These are phyloP conservation scores for Nycticryphes semicollaris DNA, from an alignment of 2,113 vertebrate genomes.

Conservation along the genomic window DNA sequence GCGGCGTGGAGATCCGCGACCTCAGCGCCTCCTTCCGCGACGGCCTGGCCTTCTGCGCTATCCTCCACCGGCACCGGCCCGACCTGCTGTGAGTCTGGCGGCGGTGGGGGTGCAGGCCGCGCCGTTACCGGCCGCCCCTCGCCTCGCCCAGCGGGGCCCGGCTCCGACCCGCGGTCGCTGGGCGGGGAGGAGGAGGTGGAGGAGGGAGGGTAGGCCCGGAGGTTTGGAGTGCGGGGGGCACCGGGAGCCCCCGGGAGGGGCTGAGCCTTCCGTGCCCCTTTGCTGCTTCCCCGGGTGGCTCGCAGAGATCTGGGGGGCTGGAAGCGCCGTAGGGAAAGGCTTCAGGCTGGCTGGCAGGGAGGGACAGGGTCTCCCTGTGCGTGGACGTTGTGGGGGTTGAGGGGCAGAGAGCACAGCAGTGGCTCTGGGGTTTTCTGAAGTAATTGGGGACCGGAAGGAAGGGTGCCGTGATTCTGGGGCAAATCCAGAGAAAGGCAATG, in stretches of 20 bases:
- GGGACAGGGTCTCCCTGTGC: background rate
- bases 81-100: constrained; percentile 89
- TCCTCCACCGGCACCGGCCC: constrained; percentile 92
- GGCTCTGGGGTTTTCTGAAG: fast-evolving
- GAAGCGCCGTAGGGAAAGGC: background rate
- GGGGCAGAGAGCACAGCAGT: background rate
- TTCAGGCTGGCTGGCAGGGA: background rate
- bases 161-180: background rate
- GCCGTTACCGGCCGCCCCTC: background rate
- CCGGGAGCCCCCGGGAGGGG: background rate
- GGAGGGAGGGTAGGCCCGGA: too few species aligned
- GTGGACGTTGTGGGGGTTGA: fast-evolving
- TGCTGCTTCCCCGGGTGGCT: background rate
- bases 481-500: background rate
- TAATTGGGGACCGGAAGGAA: background rate
- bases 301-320: background rate
- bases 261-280: background rate
- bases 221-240: background rate
- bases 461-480: background rate
- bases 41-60: constrained; percentile 94
- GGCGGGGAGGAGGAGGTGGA: background rate
- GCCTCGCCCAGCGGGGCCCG: background rate
- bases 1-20: constrained; percentile 87
- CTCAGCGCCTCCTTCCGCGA: constrained; percentile 94
- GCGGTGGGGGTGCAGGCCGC: constrained; percentile 29